A percentile compares a stretch with the other conserved stretches of the same genome.
Evolutionary conservation across 2,113 vertebrate genomes (phyloP).

Genomic region (Chiloscyllium plagiosum): DNA sequence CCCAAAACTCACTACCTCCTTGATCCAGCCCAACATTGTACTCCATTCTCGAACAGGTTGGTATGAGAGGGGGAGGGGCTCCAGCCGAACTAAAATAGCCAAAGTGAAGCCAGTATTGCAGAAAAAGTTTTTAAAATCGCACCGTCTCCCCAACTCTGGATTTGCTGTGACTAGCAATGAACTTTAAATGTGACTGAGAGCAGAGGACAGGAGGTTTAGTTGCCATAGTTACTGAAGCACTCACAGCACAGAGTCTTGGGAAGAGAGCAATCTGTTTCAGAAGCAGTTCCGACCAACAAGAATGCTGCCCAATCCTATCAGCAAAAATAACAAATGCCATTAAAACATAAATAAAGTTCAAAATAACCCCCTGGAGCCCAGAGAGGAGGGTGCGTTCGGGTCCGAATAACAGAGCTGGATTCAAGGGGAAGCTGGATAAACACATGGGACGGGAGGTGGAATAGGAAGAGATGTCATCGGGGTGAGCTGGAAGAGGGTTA

Average conservation of each 20-base stretch:
- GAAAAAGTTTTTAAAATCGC: neutral
- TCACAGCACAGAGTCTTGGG: neutral
- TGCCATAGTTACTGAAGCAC: neutral
- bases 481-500: neutral
- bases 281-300: neutral
- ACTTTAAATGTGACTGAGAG: slow-evolving; percentile 7
- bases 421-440: neutral
- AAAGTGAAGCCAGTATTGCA: neutral
- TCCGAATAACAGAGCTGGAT: neutral
- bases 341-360: neutral
- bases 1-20: too few relatives aligned
- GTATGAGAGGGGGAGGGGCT: too few relatives aligned
- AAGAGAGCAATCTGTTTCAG: neutral
- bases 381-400: neutral
- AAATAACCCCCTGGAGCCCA: neutral
- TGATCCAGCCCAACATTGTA: neutral
- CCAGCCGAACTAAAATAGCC: neutral
- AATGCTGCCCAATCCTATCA: too few relatives aligned
- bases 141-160: neutral
- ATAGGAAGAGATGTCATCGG: too few relatives aligned
- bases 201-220: neutral
- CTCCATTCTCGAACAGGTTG: neutral
- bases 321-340: neutral
- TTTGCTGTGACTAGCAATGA: neutral
- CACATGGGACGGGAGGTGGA: neutral